Base-by-base conservation (phyloP, 2,888 invertebrate genomes). In the Petrolisthes cinctipes region DNA sequence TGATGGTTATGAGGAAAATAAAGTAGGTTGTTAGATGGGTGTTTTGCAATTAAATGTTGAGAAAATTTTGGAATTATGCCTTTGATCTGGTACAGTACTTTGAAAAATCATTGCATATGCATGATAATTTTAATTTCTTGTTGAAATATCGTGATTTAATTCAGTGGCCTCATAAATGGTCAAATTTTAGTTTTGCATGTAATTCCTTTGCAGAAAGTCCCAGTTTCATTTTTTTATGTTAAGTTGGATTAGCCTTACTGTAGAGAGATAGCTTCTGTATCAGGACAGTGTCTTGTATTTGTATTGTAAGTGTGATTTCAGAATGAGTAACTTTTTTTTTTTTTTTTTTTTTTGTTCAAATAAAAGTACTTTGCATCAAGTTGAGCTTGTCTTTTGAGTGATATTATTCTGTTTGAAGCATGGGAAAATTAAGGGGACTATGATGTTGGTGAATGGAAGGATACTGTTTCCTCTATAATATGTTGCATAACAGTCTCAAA, bases 241-340 rank as follows among this genome's bases (percentile, higher is more conserved):
- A 53, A 84, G 83, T 83, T 78, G 83, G 80, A 81, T 66, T 87
- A 81, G 87, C 83, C 83, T 87, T 80, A 79, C 79, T 83, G 87
- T 87, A 87, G 87, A 82, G 87, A 87, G 87, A 87, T 87, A 87
- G 87, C 87, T 87, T 87, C 87, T 84, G 87, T 87, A 87, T 87
- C 87, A 87, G 87, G 87, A 87, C 87, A 87, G 87, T 87, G 87
- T 87, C 84, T 83, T 87, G 87, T 87, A 84, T 87, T 87, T 87
- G 83, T 87, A 87, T 73, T 87, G 87, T 87, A 84, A 87, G 87
- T 87, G 87, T 87, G 84, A 81, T 68, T 83, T 84, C 84, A 84
- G 83, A 84, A 86, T 86, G 83, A 83, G 83, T 83, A 83, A 71
- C 20, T 71, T 71, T 6, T 20, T n/a, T 71, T n/a, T 71, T 71